Base-by-base conservation (phyloP, 1,140 invertebrate species). In the Olivierus martensii region DNA sequence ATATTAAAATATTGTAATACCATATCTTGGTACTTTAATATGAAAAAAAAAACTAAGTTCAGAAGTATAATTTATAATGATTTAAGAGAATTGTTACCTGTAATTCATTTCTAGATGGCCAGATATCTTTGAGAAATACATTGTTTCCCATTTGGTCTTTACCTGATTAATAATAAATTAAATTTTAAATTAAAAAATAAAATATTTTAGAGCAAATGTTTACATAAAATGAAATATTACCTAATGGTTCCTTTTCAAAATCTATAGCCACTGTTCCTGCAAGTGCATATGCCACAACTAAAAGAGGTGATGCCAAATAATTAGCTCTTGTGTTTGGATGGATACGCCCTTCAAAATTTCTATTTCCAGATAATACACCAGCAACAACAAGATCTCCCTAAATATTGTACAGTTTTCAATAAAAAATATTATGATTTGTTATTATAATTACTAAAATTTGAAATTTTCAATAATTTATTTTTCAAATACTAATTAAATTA, bases 341-440 rank as follows among this genome's bases (percentile, higher is more conserved):
- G 64, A 98, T 92, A 50, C 94, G 76, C 14, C 94, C 94, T 71
- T 98, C 94, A 70, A 98, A 98, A 69, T 98, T 98, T 2, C 94
- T 73, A 67, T 98, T 98, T 1, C 94, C 94, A 0, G 92, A 96
- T 0, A 98, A 71, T 2, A 98, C 89, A 18, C 92, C 91, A 64
- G 84, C 88, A 62, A 89, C 93, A 1, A 98, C 87, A 7, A 98
- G 71, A 65, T 92, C 87, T 65, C 89, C 87, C 77, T 82, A 59
- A 46, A 59, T 60, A 28, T 6, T 6, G 9, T 9, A 28, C 4
- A 6, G 28, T 28, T 6, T 28, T 28, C 28, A 9, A 28, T 28
- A 28, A 28, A 28, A 28, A 28, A 6, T 28, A 28, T n/a, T n/a
- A n/a, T n/a, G n/a, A n/a, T n/a, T n/a, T n/a, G n/a, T n/a, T n/a